These are phyloP conservation scores for Sylvicola cinctus DNA, from an alignment of 2,888 invertebrate species.

Conservation along the genomic window DNA sequence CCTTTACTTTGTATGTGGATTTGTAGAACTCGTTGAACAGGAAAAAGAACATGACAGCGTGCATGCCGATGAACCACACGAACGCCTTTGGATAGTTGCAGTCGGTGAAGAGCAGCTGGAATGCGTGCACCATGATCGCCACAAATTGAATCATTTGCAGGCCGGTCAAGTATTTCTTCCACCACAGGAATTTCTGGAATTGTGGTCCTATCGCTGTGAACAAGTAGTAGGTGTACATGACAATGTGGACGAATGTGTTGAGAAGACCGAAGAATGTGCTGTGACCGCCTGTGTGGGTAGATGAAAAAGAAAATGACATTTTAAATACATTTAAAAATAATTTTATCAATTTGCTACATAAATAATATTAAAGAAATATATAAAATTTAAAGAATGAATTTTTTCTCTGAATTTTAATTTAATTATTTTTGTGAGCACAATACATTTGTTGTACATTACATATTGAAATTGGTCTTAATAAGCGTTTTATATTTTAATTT, in stretches of 20 bases:
- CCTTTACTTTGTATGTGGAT: slow-evolving; percentile 38
- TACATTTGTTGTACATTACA: too few relatives aligned
- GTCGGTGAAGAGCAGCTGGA: slow-evolving; percentile 68
- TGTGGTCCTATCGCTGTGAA: slow-evolving; percentile 75
- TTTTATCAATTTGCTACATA: too few relatives aligned
- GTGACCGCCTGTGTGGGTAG: slow-evolving; percentile 83
- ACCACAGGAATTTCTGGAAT: slow-evolving; percentile 78
- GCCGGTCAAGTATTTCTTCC: slow-evolving; percentile 84
- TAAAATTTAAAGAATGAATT: too few relatives aligned
- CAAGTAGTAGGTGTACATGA: slow-evolving; percentile 88
- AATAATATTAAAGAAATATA: too few relatives aligned
- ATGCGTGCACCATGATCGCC: slow-evolving; percentile 68
- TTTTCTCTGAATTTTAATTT: too few relatives aligned
- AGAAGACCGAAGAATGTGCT: slow-evolving; percentile 83
- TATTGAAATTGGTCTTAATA: too few relatives aligned
- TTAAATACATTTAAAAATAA: too few relatives aligned
- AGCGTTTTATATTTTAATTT: too few relatives aligned
- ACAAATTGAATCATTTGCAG: slow-evolving; percentile 89
- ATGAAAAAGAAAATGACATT: too few relatives aligned
- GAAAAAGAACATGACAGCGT: slow-evolving; percentile 82
- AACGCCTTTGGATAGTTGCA: slow-evolving; percentile 80
- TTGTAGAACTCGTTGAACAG: slow-evolving; percentile 85
- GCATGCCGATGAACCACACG: slow-evolving; percentile 79
- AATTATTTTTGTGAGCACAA: too few relatives aligned
- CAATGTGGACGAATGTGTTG: slow-evolving; percentile 85